phyloP scores from a whole-genome alignment of 2,888 invertebrate species.

The Zaprionus obscuricornis region DNA sequence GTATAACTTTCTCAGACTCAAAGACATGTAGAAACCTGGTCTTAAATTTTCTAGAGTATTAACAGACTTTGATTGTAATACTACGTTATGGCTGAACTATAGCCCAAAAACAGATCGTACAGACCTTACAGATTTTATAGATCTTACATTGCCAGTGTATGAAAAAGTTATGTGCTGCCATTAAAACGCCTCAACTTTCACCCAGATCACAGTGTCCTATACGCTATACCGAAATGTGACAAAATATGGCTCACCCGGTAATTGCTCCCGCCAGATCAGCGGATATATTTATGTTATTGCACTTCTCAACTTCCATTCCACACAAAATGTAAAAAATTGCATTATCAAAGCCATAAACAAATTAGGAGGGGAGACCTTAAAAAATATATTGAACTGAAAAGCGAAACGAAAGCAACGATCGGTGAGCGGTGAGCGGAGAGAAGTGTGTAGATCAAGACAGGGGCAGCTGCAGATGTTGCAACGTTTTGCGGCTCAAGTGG shows the following conservation, averaged over 20 bases:
- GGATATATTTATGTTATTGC: conserved; percentile 76
- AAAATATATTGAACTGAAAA: conserved; percentile 16
- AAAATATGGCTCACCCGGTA: conserved; percentile 77
- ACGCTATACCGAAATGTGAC: conserved; percentile 63
- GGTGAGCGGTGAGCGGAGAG: conserved; percentile 3
- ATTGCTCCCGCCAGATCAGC: conserved; percentile 76
- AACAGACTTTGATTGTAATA: too few species aligned
- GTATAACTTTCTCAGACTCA: too few species aligned
- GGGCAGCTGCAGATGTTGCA: conserved; percentile 39
- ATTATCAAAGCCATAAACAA: conserved; percentile 76
- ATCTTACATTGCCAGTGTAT: too few species aligned
- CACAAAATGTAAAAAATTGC: conserved; percentile 72
- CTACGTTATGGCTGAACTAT: too few species aligned
- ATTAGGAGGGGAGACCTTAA: conserved; percentile 58
- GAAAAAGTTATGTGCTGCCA: conserved; percentile 56
- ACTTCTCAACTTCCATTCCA: conserved; percentile 26
- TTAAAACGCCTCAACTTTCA: conserved; percentile 72
- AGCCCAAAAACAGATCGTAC: too few species aligned
- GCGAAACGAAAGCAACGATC: not conserved
- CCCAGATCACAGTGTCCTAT: conserved; percentile 24
- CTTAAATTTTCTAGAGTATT: too few species aligned
- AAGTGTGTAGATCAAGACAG: conserved; percentile 32
- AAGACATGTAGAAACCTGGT: too few species aligned
- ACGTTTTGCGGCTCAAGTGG: conserved; percentile 71
- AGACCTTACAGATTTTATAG: too few species aligned